Conservation (phyloP, 2,797 vertebrate species). For the Galaxias olidus region DNA sequence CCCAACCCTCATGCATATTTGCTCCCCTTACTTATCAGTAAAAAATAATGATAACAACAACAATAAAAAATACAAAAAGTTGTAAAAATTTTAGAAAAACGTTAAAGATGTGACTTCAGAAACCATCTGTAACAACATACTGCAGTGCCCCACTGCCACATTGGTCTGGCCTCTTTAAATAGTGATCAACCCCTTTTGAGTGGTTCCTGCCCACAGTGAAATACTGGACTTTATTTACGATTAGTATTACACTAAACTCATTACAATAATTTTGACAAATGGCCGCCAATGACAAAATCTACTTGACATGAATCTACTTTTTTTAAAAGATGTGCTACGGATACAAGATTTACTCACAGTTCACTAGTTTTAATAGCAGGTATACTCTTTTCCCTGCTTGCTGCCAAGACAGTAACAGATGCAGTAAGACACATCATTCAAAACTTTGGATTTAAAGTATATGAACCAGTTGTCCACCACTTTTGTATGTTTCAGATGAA, state of each 20-base stretch:
- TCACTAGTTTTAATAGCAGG: too few species aligned
- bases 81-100: constrained; percentile 73
- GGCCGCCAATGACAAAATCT: constrained; percentile 24
- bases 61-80: constrained; percentile 63
- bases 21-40: constrained; percentile 48
- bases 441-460: too few species aligned
- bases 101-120: constrained; percentile 58
- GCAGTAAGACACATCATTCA: constrained; percentile 35
- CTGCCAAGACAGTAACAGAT: constrained; percentile 6
- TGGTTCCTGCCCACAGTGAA: constrained; percentile 76
- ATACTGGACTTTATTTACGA: constrained; percentile 63
- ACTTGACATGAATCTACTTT: constrained; percentile 26
- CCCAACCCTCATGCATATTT: constrained; percentile 38
- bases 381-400: too few species aligned
- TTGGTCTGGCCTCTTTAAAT: constrained; percentile 45
- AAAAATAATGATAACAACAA: constrained; percentile 51
- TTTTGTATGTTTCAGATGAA: too few species aligned
- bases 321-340: constrained; percentile 44
- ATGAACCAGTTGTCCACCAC: too few species aligned
- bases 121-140: constrained; percentile 49
- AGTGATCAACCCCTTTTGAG: constrained; percentile 44
- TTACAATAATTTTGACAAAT: constrained; percentile 48
- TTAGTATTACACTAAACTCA: constrained; percentile 40
- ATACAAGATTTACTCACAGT: constrained; percentile 8
- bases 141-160: constrained; percentile 43